Evolutionary conservation across 2,113 vertebrate species (phyloP), one percentile per base, ranked within the genome.

Genomic region (Brachypteracias leptosomus): DNA sequence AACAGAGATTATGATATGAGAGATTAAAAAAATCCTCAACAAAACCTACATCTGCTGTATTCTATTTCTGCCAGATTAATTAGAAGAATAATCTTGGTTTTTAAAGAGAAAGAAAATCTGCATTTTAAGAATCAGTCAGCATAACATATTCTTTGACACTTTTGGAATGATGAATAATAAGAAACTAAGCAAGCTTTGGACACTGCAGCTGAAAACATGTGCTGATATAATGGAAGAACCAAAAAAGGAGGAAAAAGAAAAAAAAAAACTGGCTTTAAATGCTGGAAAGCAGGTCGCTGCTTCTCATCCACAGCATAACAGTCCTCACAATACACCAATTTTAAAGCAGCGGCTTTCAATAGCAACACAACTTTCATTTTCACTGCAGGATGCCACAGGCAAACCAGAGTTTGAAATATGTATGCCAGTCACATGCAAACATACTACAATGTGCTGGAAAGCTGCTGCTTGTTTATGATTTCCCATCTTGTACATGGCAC

Each of bases 341-440:
- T 86, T 83, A 85, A 88, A 92, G 88, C 75, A 42, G 70, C 0
- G 49, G 74, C 86, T 90, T 97, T 93, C 95, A 95, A 87, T 88
- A 84, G 96, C 95, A 95, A 93, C 85, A 91, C 84, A 95, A 95
- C 95, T 97, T 97, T 94, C 91, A 96, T 95, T 96, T 96, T 97
- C 95, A 91, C 96, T 42, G 87, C 96, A 96, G 97, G 94, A 94
- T 72, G 90, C 94, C 97, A 95, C 89, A 74, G 97, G 94, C 96
- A 93, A 88, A 88, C 67, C 17, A 1, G 94, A 95, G 94, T 91
- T 92, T 93, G 94, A 77, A 95, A 97, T 97, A 95, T 84, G 95
- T 96, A 97, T 96, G 96, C 97, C 78, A 84, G 96, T 97, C 97
- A 98, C 97, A 95, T 8, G 68, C 94, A 95, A 96, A 77, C 94